A percentile compares a stretch with the other conserved stretches of the same genome.
phyloP scores from a whole-genome alignment of 2,797 vertebrate species.

The Sphenopsis melanotis region DNA sequence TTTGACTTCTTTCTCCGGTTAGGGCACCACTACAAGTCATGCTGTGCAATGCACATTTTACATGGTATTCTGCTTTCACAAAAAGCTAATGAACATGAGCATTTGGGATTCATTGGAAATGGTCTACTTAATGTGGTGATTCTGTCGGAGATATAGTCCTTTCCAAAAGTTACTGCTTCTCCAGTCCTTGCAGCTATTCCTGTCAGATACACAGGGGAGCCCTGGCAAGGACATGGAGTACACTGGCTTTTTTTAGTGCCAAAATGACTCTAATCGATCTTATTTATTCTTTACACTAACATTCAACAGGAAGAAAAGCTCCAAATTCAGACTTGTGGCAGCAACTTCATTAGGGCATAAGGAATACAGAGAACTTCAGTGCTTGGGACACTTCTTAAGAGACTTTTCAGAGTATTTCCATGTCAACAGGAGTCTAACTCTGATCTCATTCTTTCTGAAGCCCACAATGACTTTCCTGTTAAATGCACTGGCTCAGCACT shows the following conservation, averaged over 20 bases:
- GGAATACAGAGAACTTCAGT: background rate
- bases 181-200: slow-evolving; percentile 37
- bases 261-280: slow-evolving; percentile 12
- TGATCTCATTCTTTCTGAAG: background rate
- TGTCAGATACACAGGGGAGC: background rate
- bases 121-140: slow-evolving; percentile 28
- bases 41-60: background rate
- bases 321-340: background rate
- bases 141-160: background rate
- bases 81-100: slow-evolving; percentile 14
- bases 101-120: slow-evolving; percentile 31
- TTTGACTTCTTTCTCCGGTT: background rate
- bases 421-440: background rate
- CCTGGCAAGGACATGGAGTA: background rate
- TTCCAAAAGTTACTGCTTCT: slow-evolving; percentile 43
- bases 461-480: background rate
- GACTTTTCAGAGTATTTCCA: background rate
- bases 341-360: background rate
- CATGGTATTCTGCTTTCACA: background rate
- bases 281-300: background rate
- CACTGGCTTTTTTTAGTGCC: background rate
- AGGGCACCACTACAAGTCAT: background rate
- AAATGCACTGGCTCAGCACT: background rate
- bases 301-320: background rate
- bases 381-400: background rate